These are phyloP conservation scores for Erebia ligea DNA, from an alignment of 2,888 invertebrate genomes.

Conservation along the genomic window DNA sequence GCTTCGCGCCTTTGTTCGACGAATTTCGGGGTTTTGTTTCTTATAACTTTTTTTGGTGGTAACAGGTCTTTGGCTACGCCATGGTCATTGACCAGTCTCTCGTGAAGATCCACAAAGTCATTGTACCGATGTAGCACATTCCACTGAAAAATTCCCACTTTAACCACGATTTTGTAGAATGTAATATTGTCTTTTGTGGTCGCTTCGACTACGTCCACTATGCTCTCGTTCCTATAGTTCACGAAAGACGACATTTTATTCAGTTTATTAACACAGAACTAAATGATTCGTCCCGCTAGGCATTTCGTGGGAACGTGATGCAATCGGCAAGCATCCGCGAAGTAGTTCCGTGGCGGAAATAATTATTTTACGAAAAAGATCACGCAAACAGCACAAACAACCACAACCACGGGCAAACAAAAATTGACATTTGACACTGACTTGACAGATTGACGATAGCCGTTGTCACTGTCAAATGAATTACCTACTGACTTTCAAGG, in stretches of 20 bases:
- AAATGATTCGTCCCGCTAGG: constrained; percentile 20
- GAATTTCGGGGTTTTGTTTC: constrained; percentile 94
- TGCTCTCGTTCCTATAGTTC: constrained; percentile 85
- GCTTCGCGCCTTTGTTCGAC: constrained; percentile 67
- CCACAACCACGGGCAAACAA: constrained; percentile 2
- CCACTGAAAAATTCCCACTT: constrained; percentile 90
- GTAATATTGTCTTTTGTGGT: constrained; percentile 86
- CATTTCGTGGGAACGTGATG: constrained; percentile 28
- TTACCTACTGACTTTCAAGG: neutral
- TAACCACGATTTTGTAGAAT: constrained; percentile 88
- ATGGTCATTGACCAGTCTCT: constrained; percentile 83
- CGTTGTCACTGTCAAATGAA: neutral
- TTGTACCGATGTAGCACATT: constrained; percentile 93
- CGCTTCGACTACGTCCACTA: constrained; percentile 86
- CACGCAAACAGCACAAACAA: neutral
- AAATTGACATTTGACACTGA: neutral
- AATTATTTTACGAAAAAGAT: constrained; percentile 16
- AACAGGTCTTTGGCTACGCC: constrained; percentile 88
- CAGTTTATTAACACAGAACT: constrained; percentile 12
- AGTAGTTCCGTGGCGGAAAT: constrained; percentile 6
- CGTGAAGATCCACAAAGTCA: constrained; percentile 94
- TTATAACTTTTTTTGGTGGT: constrained; percentile 96
- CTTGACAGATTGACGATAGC: neutral
- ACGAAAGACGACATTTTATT: constrained; percentile 89
- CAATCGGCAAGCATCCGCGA: constrained; percentile 13